A percentile compares a stretch with the other conserved stretches of the same genome.
phyloP scores from a whole-genome alignment of 2,113 vertebrate genomes.

The Xenopus borealis region DNA sequence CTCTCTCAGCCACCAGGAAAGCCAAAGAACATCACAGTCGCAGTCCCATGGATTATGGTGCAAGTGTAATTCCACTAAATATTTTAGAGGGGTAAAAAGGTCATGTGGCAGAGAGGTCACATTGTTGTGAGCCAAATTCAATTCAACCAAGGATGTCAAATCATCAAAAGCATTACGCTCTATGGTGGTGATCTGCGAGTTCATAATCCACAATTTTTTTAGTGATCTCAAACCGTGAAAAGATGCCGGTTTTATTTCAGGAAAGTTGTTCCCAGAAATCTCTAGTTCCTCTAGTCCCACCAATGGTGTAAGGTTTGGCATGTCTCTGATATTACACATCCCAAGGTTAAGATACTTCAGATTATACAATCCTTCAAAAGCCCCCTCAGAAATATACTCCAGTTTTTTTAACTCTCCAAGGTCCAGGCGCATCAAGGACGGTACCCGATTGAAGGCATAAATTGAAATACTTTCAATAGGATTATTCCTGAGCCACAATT shows the following conservation, averaged over 20 bases:
- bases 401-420: slow-evolving; percentile 91
- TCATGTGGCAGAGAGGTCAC: slow-evolving; percentile 93
- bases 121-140: slow-evolving; percentile 98
- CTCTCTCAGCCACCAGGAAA: slow-evolving; percentile 93
- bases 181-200: slow-evolving; percentile 86
- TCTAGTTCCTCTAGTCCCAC: slow-evolving; percentile 93
- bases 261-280: slow-evolving; percentile 95
- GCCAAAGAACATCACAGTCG: slow-evolving; percentile 95
- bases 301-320: slow-evolving; percentile 87
- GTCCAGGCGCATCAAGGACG: slow-evolving; percentile 93
- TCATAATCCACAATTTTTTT: slow-evolving; percentile 98
- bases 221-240: slow-evolving; percentile 89
- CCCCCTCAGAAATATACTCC: slow-evolving; percentile 96
- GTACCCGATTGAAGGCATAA: slow-evolving; percentile 96
- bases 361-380: slow-evolving; percentile 93
- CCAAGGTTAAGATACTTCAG: slow-evolving; percentile 97
- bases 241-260: slow-evolving; percentile 83
- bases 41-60: slow-evolving; percentile 98
- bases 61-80: slow-evolving; percentile 92
- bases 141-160: slow-evolving; percentile 89
- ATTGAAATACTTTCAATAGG: slow-evolving; percentile 97
- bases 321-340: slow-evolving; percentile 93
- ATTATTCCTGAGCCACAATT: slow-evolving; percentile 96
- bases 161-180: slow-evolving; percentile 97
- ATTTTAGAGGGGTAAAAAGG: slow-evolving; percentile 89